Evolutionary conservation across 2,888 invertebrate species (phyloP), one percentile per base, ranked within the genome.

Genomic region (Gandaritis pyraliata): DNA sequence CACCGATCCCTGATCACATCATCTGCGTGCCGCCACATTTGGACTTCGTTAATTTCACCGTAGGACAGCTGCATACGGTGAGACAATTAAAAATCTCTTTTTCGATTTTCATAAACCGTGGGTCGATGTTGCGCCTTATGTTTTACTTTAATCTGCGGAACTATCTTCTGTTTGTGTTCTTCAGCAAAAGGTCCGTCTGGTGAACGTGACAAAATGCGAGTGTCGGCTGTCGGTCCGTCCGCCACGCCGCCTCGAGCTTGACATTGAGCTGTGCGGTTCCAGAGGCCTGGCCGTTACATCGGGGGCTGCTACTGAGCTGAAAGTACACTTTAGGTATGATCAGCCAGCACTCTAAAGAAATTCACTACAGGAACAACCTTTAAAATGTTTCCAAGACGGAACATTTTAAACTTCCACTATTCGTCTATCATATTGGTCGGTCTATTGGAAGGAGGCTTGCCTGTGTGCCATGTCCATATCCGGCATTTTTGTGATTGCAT

Each of bases 21-120:
- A 16, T 84, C n/a, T 86, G 88, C 70, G 73, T 86, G 23, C 90
- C 90, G 6, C 69, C 82, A 1, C 69, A 76, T 33, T 68, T 90
- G 1, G 73, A 82, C 16, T 89, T 90, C 61, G 61, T 89, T 55
- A 88, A 90, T 72, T 90, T 87, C 64, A 77, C 75, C 2, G 59
- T 87, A 12, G 89, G 89, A 41, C 68, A 78, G 1, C 48, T 76
- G 12, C 72, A 88, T 53, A 78, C 81, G 71, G 89, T 90, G 33
- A 33, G 1, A 10, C 8, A 10, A 6, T 33, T 33, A 8, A 1
- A 8, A 33, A 33, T 33, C 10, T 8, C 29, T 29, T 29, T 6
- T 29, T 29, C 33, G 8, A 11, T 33, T 33, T 23, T 23, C 23
- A 33, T 33, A 8, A 33, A 33, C 5, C 33, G 33, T 33, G 23